Evolutionary conservation across 2,888 invertebrate species (phyloP), one percentile per base, ranked within the genome.

Genomic region (Lasioglossum morio): DNA sequence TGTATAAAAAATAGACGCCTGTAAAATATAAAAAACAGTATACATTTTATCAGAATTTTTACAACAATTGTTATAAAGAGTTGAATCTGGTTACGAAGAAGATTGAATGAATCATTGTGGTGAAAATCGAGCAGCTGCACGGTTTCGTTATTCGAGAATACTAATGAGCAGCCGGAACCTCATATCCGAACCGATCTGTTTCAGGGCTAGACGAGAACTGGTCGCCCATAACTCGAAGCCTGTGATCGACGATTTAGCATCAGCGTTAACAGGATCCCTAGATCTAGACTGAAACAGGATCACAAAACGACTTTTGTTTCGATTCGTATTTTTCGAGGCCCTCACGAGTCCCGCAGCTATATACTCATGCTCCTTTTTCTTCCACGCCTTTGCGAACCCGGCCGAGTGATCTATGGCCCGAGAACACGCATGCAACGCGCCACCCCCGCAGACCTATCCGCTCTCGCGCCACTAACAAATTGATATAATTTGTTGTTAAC

Each of bases 351-450:
- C 85, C 76, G 60, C 69, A 80, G 85, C 75, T n/a, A 72, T 27
- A n/a, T 10, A 7, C 79, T 73, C 34, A 82, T 81, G 72, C 66
- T 87, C 77, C 74, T 88, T 87, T 87, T 87, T 87, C 82, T 80
- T 89, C 87, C 84, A 88, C 88, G 86, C 87, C 85, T 87, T 83
- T 84, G 88, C 86, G 76, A 70, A 75, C 75, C 83, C 70, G 84
- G 73, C 84, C 83, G 86, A 79, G 89, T 94, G 93, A 94, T 94
- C 92, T 91, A 94, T 92, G 86, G 93, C 90, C 89, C 48, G 86
- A 88, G 87, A 92, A 92, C 94, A 94, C 93, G 94, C 93, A 93
- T 86, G 91, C 90, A 92, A 91, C 91, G 87, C 88, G 86, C 91
- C 93, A 93, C 94, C 93, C 93, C 92, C 94, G 92, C 93, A 89